These are phyloP conservation scores for Campoplex nolae DNA, from an alignment of 2,888 invertebrate species.

Conservation along the genomic window DNA sequence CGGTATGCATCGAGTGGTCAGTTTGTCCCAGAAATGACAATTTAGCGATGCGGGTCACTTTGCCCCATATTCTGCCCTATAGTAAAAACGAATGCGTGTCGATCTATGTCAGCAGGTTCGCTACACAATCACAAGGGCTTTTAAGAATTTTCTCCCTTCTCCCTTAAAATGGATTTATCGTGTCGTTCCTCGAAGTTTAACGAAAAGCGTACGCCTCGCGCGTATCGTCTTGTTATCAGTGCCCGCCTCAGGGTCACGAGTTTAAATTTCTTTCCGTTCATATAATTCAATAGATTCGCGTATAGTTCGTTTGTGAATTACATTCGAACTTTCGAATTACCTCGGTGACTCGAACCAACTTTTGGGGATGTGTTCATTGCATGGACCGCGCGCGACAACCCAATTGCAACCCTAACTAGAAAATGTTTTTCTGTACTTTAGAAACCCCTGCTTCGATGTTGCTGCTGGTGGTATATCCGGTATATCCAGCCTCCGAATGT, in stretches of 20 bases:
- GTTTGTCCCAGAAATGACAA: no score
- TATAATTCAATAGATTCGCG: constrained; percentile 17
- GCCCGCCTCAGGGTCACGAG: background rate
- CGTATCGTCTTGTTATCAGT: constrained; percentile 23
- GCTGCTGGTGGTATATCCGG: background rate
- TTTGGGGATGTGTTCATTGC: constrained; percentile 67
- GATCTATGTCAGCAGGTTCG: background rate
- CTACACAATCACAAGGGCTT: background rate
- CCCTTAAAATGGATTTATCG: constrained; percentile 65
- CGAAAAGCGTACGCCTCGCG: constrained; percentile 56
- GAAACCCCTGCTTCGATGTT: background rate
- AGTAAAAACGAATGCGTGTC: background rate
- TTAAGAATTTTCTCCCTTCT: background rate
- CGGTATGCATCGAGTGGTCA: no score
- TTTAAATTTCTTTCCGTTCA: constrained; percentile 13
- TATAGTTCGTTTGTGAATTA: constrained; percentile 26
- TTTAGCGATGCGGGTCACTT: no score
- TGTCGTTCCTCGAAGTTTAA: constrained; percentile 52
- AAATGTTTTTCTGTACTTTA: background rate
- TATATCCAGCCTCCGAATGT: background rate
- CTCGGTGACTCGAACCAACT: constrained; percentile 75
- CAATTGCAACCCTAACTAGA: background rate
- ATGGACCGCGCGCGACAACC: background rate
- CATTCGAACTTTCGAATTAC: constrained; percentile 64
- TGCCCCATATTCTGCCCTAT: background rate